These are phyloP conservation scores for Raphicerus campestris DNA, from an alignment of 2,113 vertebrate species.

Conservation along the genomic window DNA sequence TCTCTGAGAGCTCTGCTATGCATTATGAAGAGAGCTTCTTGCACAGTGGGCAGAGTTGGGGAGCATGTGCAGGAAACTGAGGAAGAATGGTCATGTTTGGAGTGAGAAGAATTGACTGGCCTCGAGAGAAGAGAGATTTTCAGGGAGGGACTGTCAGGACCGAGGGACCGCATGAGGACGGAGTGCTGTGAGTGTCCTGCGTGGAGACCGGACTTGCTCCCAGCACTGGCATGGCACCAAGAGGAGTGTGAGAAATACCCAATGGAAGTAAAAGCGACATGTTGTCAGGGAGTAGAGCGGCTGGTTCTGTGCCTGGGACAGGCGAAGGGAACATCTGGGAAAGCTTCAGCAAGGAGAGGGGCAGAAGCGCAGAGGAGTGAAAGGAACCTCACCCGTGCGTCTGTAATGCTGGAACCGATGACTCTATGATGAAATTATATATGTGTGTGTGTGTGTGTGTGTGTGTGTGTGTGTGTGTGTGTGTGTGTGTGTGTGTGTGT, in stretches of 20 bases:
- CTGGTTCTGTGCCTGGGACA: not conserved
- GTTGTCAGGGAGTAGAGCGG: not conserved
- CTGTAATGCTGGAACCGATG: not conserved
- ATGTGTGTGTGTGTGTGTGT: accelerated
- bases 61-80: not conserved
- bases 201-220: not conserved
- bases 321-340: not conserved
- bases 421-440: not conserved
- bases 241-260: not conserved
- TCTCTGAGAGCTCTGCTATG: not conserved
- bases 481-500: not conserved
- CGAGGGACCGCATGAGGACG: not conserved
- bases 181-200: not conserved
- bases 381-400: not conserved
- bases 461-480: too few species aligned
- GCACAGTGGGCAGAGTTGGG: not conserved
- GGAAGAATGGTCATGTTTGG: accelerated
- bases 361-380: not conserved
- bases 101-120: not conserved
- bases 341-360: not conserved
- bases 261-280: not conserved
- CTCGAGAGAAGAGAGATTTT: not conserved
- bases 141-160: not conserved
- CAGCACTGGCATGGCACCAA: not conserved
- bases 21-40: not conserved